Evolutionary conservation across 2,797 vertebrate species (phyloP).

Genomic region (Microchirus variegatus): DNA sequence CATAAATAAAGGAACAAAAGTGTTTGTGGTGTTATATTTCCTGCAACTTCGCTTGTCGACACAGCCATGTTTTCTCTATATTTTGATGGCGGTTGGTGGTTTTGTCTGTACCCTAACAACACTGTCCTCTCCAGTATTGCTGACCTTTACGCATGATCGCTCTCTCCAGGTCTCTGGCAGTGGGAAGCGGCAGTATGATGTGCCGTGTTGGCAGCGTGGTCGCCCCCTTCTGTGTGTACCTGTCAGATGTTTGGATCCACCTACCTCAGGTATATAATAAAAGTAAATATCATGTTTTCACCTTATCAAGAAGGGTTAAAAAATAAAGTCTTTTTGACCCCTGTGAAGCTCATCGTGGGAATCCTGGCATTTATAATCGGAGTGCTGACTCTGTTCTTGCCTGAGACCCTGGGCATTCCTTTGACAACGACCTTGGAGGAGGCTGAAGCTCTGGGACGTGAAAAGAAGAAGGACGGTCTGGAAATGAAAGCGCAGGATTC

Average conservation of each 20-base stretch:
- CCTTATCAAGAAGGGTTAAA: background rate
- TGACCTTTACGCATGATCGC: conserved; percentile 1
- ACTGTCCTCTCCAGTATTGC: background rate
- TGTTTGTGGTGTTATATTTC: too few relatives aligned
- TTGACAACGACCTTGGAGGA: conserved; percentile 88
- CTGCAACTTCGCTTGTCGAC: too few relatives aligned
- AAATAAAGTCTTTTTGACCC: background rate
- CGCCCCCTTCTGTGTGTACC: conserved; percentile 88
- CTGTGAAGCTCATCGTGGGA: conserved; percentile 84
- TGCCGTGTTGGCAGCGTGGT: conserved; percentile 89
- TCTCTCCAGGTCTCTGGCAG: conserved; percentile 85
- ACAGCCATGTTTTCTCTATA: background rate
- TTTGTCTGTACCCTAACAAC: background rate
- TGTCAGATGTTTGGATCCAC: conserved; percentile 87
- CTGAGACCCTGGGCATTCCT: conserved; percentile 89
- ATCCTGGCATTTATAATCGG: conserved; percentile 88
- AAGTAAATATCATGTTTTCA: background rate
- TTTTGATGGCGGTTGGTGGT: background rate
- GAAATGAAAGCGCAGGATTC: conserved; percentile 59
- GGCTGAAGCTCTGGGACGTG: conserved; percentile 78
- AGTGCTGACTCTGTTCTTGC: conserved; percentile 86
- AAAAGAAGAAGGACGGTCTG: conserved; percentile 57
- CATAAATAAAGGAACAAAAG: too few relatives aligned
- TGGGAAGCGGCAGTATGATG: conserved; percentile 94
- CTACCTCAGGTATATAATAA: conserved; percentile 88